phyloP scores from a whole-genome alignment of 2,113 vertebrate genomes.

The Periophthalmodon schlosseri region DNA sequence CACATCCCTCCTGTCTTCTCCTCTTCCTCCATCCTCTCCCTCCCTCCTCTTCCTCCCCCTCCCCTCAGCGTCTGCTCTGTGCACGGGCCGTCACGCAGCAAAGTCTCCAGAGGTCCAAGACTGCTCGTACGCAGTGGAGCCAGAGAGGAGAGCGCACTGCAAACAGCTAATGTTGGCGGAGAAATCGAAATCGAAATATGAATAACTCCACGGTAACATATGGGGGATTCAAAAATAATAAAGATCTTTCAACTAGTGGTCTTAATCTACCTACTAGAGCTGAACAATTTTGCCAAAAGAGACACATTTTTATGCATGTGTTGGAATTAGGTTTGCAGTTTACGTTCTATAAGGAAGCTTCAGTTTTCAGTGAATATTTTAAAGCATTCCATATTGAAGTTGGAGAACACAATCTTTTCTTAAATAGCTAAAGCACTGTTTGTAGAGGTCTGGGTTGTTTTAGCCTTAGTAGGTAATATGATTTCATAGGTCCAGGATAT shows the following conservation, averaged over 20 bases:
- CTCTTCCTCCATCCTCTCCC: slow-evolving; percentile 27
- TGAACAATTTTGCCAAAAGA: not conserved
- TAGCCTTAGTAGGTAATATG: not conserved
- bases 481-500: not conserved
- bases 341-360: too few species aligned
- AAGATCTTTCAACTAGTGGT: not conserved
- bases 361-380: not conserved
- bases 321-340: too few species aligned
- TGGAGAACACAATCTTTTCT: not conserved
- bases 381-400: not conserved
- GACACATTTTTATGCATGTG: not conserved
- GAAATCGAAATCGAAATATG: not conserved
- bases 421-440: not conserved
- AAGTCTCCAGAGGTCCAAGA: slow-evolving; percentile 24
- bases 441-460: not conserved
- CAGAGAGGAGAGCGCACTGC: slow-evolving; percentile 25
- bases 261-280: not conserved
- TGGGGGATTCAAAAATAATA: not conserved
- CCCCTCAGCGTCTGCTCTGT: slow-evolving; percentile 21
- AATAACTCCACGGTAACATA: too few species aligned
- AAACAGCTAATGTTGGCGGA: not conserved
- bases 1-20: slow-evolving; percentile 22
- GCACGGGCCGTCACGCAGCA: slow-evolving; percentile 3
- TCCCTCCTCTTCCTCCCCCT: slow-evolving; percentile 21
- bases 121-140: slow-evolving; percentile 16